Evolutionary conservation across 2,113 vertebrate genomes (phyloP).

Genomic region (Corythornis madagascariensis): DNA sequence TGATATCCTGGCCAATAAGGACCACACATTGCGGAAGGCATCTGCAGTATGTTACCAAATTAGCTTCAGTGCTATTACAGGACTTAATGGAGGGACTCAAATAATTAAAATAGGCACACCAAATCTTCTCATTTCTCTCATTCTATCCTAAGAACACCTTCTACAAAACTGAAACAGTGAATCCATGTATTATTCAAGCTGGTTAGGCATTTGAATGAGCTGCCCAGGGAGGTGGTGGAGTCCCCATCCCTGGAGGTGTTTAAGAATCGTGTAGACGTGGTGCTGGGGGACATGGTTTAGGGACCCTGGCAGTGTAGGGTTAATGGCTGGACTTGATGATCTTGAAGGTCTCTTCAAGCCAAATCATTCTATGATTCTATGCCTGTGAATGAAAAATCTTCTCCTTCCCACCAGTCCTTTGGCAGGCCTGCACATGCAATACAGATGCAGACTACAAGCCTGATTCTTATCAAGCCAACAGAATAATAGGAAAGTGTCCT

Average conservation of each 20-base stretch:
- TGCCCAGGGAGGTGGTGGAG: too few species aligned
- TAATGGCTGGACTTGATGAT: too few species aligned
- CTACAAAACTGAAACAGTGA: not conserved
- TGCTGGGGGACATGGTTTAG: too few species aligned
- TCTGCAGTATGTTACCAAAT: not conserved
- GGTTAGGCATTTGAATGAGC: too few species aligned
- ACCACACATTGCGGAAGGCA: not conserved
- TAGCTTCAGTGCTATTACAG: not conserved
- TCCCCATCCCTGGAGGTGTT: too few species aligned
- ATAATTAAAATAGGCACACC: not conserved
- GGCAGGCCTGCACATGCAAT: rapidly evolving
- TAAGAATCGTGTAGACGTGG: too few species aligned
- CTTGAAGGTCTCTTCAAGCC: too few species aligned
- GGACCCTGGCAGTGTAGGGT: too few species aligned
- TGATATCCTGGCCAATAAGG: rapidly evolving
- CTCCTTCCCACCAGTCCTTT: not conserved
- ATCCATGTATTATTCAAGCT: not conserved
- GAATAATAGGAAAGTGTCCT: not conserved
- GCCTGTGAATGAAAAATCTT: not conserved
- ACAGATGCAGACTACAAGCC: not conserved
- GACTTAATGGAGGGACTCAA: not conserved
- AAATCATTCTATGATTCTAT: too few species aligned
- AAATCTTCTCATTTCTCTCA: not conserved
- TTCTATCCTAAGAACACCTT: rapidly evolving
- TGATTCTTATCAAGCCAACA: not conserved